A percentile compares a stretch with the other conserved stretches of the same genome.
phyloP scores from a whole-genome alignment of 1,140 invertebrate genomes.

The Drosophila sproati region DNA sequence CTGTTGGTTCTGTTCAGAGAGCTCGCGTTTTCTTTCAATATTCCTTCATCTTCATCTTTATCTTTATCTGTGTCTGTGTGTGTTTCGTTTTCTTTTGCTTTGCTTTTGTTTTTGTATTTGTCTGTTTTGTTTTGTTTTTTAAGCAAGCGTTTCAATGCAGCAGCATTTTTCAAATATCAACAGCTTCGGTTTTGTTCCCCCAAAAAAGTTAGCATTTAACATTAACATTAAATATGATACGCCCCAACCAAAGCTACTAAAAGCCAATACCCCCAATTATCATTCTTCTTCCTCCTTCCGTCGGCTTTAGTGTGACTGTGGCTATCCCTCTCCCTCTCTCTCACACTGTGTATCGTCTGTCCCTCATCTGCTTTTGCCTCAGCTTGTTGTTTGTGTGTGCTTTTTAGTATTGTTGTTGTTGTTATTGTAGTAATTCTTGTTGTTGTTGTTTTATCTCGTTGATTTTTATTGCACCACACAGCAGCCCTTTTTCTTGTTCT shows the following conservation, averaged over 20 bases:
- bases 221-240: slow-evolving; percentile 57
- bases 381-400: slow-evolving; percentile 8
- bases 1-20: slow-evolving; percentile 58
- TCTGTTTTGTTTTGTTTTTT: slow-evolving; percentile 33
- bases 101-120: slow-evolving; percentile 6
- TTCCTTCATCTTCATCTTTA: slow-evolving; percentile 1
- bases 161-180: slow-evolving; percentile 63
- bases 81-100: neutral
- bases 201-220: slow-evolving; percentile 43
- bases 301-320: neutral
- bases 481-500: slow-evolving; percentile 83
- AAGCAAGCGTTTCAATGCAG: slow-evolving; percentile 64
- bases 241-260: slow-evolving; percentile 13
- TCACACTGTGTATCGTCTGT: slow-evolving; percentile 8
- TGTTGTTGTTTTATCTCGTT: slow-evolving; percentile 4
- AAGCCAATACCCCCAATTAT: neutral
- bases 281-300: neutral
- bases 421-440: slow-evolving; percentile 1
- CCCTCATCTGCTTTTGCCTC: slow-evolving; percentile 11
- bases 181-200: slow-evolving; percentile 35
- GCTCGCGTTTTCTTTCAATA: slow-evolving; percentile 34
- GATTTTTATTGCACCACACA: slow-evolving; percentile 83
- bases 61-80: slow-evolving; percentile 9
- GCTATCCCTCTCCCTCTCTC: neutral
- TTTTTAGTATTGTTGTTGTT: slow-evolving; percentile 1